Evolutionary conservation across 2,113 vertebrate species (phyloP), one percentile per base, ranked within the genome.

Genomic region (Lathamus discolor): DNA sequence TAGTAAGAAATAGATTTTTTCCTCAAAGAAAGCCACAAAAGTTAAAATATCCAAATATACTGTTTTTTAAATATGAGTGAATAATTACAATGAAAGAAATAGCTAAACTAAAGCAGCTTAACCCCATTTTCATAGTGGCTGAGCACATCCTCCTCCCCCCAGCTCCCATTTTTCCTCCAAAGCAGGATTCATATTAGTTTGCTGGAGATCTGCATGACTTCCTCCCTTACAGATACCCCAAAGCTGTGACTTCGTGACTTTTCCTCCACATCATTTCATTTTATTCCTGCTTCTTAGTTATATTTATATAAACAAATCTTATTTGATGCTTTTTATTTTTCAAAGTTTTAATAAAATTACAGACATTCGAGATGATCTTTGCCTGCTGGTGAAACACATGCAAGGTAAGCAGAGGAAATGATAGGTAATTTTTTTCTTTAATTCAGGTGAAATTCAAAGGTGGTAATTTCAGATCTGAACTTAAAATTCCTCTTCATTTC

Each of bases 211-310:
- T 52, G 12, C 13, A 2, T 10, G 20, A 39, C 3, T 41, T 83
- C 37, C 23, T 33, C 16, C 51, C 25, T 77, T 6, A 46, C 4
- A 81, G 24, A 19, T 19, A 17, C 22, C 6, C 37, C 37, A 54
- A 68, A 83, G 4, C 28, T 70, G 24, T 16, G 41, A 19, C 11
- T 61, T 43, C 8, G 13, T 59, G 57, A 59, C 20, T 33, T 4
- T 1, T 2, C 12, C 33, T 2, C 0, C 0, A 22, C 17, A 31
- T 31, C 23, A 55, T 48, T 90, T 11, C 0, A 0, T 52, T 75
- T 43, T 46, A 33, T 35, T 43, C n/a, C 39, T 63, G 4, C 10
- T 88, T 35, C 41, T 31, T 10, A 57, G 22, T 27, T 37, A 2
- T 2, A 31, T 14, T 81, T 51, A 72, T 8, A 46, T 84, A 67